phyloP scores from a whole-genome alignment of 2,113 vertebrate genomes.

The Phodopus roborovskii region DNA sequence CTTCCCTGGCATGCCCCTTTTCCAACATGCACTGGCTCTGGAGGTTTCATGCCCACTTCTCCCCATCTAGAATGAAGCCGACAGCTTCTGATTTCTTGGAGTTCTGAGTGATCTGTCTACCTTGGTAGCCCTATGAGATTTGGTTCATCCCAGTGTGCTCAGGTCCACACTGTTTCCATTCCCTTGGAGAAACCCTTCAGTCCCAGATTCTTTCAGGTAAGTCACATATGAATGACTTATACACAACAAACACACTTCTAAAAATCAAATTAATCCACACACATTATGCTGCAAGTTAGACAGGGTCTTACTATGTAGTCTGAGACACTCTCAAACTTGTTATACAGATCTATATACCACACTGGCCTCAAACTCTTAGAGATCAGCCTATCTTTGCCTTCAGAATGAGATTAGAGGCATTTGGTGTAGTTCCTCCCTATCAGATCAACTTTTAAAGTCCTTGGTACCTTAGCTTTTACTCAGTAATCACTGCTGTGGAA shows the following conservation, averaged over 20 bases:
- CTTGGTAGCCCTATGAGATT: not conserved
- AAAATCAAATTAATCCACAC: constrained; percentile 23
- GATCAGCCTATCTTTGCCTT: not conserved
- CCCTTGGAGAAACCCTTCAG: not conserved
- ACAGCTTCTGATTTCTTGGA: not conserved
- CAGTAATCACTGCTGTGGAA: not conserved
- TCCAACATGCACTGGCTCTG: not conserved
- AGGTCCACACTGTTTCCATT: not conserved
- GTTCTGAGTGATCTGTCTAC: not conserved
- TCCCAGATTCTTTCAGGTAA: constrained; percentile 12
- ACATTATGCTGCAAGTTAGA: not conserved
- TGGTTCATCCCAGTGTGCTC: not conserved
- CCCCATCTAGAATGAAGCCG: not conserved
- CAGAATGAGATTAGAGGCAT: not conserved
- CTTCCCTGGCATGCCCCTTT: not conserved
- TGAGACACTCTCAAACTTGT: not conserved
- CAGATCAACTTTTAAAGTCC: constrained; percentile 16
- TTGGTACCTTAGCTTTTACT: constrained; percentile 20
- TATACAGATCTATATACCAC: not conserved
- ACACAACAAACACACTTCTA: not conserved
- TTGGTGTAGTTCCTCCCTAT: not conserved
- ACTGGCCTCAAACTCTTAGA: not conserved
- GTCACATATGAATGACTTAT: not conserved
- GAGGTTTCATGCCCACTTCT: not conserved
- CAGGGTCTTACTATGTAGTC: not conserved